Evolutionary conservation across 2,888 invertebrate species (phyloP), one percentile per base, ranked within the genome.

Genomic region (Druceiella hillmani): DNA sequence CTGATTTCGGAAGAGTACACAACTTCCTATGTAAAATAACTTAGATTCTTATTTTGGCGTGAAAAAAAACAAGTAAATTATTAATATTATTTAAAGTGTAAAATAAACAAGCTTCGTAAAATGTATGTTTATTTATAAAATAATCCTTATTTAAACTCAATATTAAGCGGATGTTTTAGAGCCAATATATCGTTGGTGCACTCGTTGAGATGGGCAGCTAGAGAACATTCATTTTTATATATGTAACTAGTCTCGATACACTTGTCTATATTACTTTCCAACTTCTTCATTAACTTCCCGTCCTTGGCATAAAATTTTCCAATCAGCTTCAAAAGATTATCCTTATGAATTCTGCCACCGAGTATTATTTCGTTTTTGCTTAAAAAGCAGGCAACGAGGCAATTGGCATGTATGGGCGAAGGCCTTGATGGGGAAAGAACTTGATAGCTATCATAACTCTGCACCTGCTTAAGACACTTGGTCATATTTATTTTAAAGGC

Each of bases 151-250:
- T n/a, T n/a, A n/a, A n/a, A n/a, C n/a, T n/a, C n/a, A n/a, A n/a
- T n/a, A n/a, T n/a, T n/a, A n/a, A n/a, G n/a, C n/a, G n/a, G n/a
- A n/a, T n/a, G n/a, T n/a, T n/a, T n/a, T n/a, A n/a, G n/a, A n/a
- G 55, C 52, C 66, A 68, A 66, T 2, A 70, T 51, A n/a, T 60
- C 62, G 38, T 69, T 68, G 3, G 69, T 69, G 40, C 69, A 70
- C 1, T 61, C 58, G 45, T 69, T 70, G 0, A 70, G 58, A 7
- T 53, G 54, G 0, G 67, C 55, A 0, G 69, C 69, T 10, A 66
- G 45, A 3, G 51, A 48, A 41, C 69, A 70, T 30, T 68, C 69
- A 40, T 64, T 59, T 16, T 52, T 52, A 24, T 49, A 50, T 3
- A 46, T 54, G 0, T 52, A 54, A 38, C 64, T 66, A 32, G 50